Percentiles rank a stretch among this genome's conserved stretches.
Evolutionary conservation across 2,797 vertebrate genomes (phyloP).

Genomic region (Rhyacichthys aspro): DNA sequence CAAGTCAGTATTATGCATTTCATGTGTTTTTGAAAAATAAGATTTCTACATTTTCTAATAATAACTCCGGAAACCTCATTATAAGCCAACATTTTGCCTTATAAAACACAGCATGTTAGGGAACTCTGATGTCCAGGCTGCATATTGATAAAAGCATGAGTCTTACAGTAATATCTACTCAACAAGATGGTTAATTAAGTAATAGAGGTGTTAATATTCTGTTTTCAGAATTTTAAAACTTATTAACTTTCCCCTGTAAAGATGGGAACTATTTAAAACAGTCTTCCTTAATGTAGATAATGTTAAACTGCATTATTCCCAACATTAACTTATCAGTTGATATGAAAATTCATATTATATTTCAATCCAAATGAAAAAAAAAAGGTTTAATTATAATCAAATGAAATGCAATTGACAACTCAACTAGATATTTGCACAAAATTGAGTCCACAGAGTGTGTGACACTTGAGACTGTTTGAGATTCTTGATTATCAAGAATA

Average conservation of each 20-base stretch:
- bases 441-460: not conserved
- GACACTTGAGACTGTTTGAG: conserved; percentile 1
- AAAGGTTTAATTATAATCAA: conserved; percentile 43
- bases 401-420: conserved; percentile 13
- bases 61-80: conserved; percentile 42
- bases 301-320: too few relatives aligned
- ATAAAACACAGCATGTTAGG: conserved; percentile 38
- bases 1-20: conserved; percentile 39
- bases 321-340: too few relatives aligned
- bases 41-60: conserved; percentile 45
- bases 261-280: too few relatives aligned
- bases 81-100: conserved; percentile 49
- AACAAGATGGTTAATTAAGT: conserved; percentile 11
- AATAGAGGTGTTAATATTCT: too few relatives aligned
- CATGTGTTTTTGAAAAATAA: conserved; percentile 24
- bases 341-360: conserved; percentile 22
- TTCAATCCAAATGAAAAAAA: conserved; percentile 14
- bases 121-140: not conserved
- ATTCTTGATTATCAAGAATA: not conserved
- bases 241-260: not conserved
- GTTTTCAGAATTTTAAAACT: not conserved
- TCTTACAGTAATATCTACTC: conserved; percentile 1
- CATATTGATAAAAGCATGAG: not conserved
- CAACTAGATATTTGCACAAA: conserved; percentile 40
- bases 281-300: too few relatives aligned